A percentile compares a stretch with the other conserved stretches of the same genome.
phyloP scores from a whole-genome alignment of 2,113 vertebrate species.

The Sorex fumeus region DNA sequence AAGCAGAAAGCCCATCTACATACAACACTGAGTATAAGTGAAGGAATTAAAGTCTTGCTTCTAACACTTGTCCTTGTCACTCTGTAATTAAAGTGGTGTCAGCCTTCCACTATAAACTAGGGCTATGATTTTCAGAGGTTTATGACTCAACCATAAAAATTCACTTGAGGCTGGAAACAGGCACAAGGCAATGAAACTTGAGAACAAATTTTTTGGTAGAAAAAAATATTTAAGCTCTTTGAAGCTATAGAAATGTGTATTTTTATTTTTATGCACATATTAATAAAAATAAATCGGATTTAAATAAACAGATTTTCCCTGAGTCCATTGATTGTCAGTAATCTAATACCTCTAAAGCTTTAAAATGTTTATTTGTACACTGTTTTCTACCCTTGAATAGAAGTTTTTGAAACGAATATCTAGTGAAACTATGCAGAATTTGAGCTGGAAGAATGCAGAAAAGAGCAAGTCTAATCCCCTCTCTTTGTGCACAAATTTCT shows the following conservation, averaged over 20 bases:
- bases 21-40: slow-evolving; percentile 8
- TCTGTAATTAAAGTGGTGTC: slow-evolving; percentile 79
- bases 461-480: not conserved
- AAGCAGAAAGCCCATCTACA: slow-evolving; percentile 65
- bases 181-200: slow-evolving; percentile 80
- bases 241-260: slow-evolving; percentile 54
- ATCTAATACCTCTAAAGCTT: slow-evolving; percentile 47
- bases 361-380: slow-evolving; percentile 65
- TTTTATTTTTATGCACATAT: slow-evolving; percentile 61
- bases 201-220: slow-evolving; percentile 74
- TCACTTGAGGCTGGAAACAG: slow-evolving; percentile 80
- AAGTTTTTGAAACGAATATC: not conserved
- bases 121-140: slow-evolving; percentile 82
- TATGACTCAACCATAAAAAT: slow-evolving; percentile 82
- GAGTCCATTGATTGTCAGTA: slow-evolving; percentile 71
- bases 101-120: slow-evolving; percentile 73
- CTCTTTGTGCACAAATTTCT: not conserved
- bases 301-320: slow-evolving; percentile 38
- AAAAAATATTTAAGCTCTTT: slow-evolving; percentile 81
- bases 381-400: not conserved
- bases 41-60: slow-evolving; percentile 71
- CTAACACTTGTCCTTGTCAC: slow-evolving; percentile 61
- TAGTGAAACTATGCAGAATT: not conserved
- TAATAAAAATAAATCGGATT: slow-evolving; percentile 76
- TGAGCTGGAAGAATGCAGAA: not conserved